phyloP scores from a whole-genome alignment of 2,888 invertebrate species.

The Netelia inedita region DNA sequence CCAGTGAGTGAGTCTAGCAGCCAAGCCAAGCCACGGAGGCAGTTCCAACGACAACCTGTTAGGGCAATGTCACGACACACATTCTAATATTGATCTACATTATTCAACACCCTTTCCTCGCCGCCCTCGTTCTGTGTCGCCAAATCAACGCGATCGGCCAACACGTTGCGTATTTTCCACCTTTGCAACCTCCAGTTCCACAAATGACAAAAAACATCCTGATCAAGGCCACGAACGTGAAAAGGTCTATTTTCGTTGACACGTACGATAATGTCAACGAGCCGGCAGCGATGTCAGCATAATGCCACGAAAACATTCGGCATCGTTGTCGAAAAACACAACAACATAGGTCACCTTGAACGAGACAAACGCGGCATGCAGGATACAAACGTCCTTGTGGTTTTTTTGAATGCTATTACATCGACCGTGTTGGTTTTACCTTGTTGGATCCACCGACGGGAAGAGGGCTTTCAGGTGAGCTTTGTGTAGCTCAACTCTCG shows the following conservation, averaged over 20 bases:
- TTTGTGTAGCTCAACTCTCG: conserved; percentile 36
- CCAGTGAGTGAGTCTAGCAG: neutral
- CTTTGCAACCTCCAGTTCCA: neutral
- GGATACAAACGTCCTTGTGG: conserved; percentile 12
- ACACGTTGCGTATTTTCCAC: conserved; percentile 24
- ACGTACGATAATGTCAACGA: neutral
- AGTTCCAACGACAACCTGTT: conserved; percentile 72
- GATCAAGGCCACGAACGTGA: neutral
- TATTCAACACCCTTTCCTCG: conserved; percentile 50
- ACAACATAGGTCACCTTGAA: neutral
- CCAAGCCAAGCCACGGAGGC: conserved; percentile 37
- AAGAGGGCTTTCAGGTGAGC: conserved; percentile 35
- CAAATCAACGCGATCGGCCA: conserved; percentile 21
- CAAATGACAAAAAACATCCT: neutral
- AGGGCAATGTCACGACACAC: conserved; percentile 73
- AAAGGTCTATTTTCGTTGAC: neutral
- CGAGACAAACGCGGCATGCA: conserved; percentile 14
- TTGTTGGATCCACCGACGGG: neutral
- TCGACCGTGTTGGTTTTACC: conserved; percentile 15
- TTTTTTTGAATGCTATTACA: conserved; percentile 13
- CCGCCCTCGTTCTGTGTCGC: neutral
- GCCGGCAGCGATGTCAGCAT: neutral
- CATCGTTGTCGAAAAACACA: conserved; percentile 25
- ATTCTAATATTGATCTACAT: conserved; percentile 73
- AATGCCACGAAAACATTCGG: conserved; percentile 5